Evolutionary conservation across 2,113 vertebrate species (phyloP).

Genomic region (Mellivora capensis): DNA sequence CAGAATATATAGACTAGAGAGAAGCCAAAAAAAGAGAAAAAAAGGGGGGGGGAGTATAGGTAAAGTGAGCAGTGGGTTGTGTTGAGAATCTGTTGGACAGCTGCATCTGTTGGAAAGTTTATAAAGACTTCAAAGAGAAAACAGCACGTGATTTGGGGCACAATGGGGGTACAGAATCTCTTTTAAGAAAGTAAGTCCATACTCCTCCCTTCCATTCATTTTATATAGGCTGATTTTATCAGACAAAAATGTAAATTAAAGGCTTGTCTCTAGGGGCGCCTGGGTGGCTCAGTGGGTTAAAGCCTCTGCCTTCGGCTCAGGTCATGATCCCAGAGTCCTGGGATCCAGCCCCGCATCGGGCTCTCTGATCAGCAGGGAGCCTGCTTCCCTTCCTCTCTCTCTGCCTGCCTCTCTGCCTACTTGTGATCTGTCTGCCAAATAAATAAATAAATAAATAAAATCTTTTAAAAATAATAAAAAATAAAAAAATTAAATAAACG

Average conservation of each 20-base stretch:
- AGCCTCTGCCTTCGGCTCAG: no score
- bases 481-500: no score
- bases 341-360: no score
- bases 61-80: background rate
- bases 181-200: conserved; percentile 3
- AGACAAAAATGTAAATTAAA: background rate
- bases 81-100: background rate
- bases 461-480: no score
- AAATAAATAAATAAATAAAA: no score
- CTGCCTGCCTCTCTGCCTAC: no score
- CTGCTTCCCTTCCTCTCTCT: no score
- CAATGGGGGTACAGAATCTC: background rate
- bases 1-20: background rate
- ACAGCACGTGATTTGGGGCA: background rate
- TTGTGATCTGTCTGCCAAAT: no score
- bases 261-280: background rate
- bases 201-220: background rate
- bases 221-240: background rate
- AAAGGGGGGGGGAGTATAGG: background rate
- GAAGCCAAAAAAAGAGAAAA: background rate
- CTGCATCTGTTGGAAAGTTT: background rate
- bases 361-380: no score
- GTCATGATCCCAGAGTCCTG: no score
- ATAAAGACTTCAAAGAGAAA: background rate
- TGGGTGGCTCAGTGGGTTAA: no score